Evolutionary conservation across 2,888 invertebrate species (phyloP), one percentile per base, ranked within the genome.

Genomic region (Machimus atricapillus): DNA sequence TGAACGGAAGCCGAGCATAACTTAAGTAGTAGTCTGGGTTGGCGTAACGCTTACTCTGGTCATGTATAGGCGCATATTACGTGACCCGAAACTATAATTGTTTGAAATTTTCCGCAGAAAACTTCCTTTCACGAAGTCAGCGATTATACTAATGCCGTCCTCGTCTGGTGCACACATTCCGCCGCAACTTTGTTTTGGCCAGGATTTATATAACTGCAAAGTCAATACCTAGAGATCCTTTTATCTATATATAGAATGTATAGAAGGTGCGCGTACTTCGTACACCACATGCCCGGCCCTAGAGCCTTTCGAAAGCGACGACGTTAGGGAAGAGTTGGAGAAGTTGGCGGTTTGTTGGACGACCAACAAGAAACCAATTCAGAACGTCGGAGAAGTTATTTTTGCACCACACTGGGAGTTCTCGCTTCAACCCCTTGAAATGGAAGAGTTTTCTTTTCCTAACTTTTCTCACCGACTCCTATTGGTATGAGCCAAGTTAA

Each of bases 11-110:
- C 66, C 66, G 58, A 37, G 66, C 74, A 85, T 85, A 85, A 85
- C 74, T 74, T 85, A 74, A 85, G 46, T 43, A 74, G 85, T 74
- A 85, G 85, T 74, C 74, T 85, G 74, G 73, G n/a, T 85, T 74
- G 37, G 43, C 73, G 74, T 46, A 58, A 58, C 43, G 19, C 43
- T 74, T 43, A 27, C 74, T 46, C 43, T 34, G 85, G 85, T 73
- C 85, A 85, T 85, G 85, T 85, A 85, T 85, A 85, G 85, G 85
- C 85, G 85, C 85, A 85, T 85, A 85, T 85, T 85, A 85, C 85
- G 85, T 85, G 85, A 85, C 85, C 85, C 85, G 85, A 85, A 85
- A 85, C 85, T 85, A 85, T 85, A 85, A 85, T 85, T 85, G 85
- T 85, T 85, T 85, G 85, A 85, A 85, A 85, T 85, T 73, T 85